Evolutionary conservation across 2,888 invertebrate species (phyloP), one percentile per base, ranked within the genome.

Genomic region (Hydriomena furcata): DNA sequence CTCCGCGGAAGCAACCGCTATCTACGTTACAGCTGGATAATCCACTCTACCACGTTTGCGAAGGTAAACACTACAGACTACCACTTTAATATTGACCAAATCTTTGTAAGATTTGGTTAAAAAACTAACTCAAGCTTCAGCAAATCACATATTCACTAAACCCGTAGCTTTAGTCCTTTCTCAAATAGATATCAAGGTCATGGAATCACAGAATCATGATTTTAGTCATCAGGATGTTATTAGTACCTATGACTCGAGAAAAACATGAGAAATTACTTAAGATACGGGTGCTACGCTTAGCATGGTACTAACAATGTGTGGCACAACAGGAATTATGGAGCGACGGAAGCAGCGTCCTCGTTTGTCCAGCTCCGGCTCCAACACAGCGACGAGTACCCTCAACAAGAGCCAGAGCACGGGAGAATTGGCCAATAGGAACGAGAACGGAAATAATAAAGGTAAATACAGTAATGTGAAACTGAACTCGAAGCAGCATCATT

Each of bases 11-110:
- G 34, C 84, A 83, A 54, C 66, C 82, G 52, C 79, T 82, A 42
- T 82, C 80, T 43, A 89, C 83, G 23, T 76, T 80, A 54, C 91
- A 85, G 62, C 75, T 84, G 55, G 96, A 96, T 72, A 95, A 96
- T 82, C 94, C 95, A 0, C 84, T 96, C 3, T 95, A 96, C 70
- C 96, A 96, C 73, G 94, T 96, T 35, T 95, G 96, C 70, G 96
- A 96, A 85, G 94, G 94, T 88, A 73, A 58, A 41, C 27, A 6
- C 10, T n/a, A 17, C 2, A 17, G 17, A 17, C 17, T 2, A 17
- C 17, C 2, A 17, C 17, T 17, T 17, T 17, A 3, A 17, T 17
- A 17, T 17, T 2, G 17, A 3, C 17, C 4, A 17, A 17, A 17
- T 2, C 17, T 17, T n/a, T n/a, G n/a, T n/a, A n/a, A n/a, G n/a